A percentile compares a stretch with the other conserved stretches of the same genome.
Conservation (phyloP, 2,888 invertebrate genomes). For the Tiphia femorata region DNA sequence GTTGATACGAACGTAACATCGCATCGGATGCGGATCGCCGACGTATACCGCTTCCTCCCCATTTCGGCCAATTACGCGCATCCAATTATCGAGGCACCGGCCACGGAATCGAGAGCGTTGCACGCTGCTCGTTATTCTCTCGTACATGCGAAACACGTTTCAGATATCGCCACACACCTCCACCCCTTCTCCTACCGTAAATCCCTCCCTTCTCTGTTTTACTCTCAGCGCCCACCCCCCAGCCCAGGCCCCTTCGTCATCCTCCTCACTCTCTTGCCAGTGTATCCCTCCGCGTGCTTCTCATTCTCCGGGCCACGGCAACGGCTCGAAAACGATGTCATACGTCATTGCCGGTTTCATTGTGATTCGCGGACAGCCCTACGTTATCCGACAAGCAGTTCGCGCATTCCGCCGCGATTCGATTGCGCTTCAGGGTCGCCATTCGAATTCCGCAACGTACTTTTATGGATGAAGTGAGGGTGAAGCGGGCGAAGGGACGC, state of each 20-base stretch:
- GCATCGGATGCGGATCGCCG: conserved; percentile 21
- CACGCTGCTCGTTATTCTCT: conserved; percentile 50
- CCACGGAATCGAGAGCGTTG: conserved; percentile 34
- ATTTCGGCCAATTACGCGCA: conserved; percentile 57
- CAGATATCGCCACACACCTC: conserved; percentile 54
- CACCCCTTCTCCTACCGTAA: too few relatives aligned
- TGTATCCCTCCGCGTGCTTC: conserved; percentile 50
- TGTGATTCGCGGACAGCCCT: conserved; percentile 35
- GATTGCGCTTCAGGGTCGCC: conserved; percentile 28
- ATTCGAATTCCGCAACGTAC: too few relatives aligned
- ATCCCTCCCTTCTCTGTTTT: too few relatives aligned
- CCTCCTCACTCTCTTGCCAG: too few relatives aligned
- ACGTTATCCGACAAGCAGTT: conserved; percentile 20
- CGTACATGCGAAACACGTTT: conserved; percentile 49
- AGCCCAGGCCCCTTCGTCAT: too few relatives aligned
- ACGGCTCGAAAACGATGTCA: conserved; percentile 37
- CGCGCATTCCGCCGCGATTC: conserved; percentile 32
- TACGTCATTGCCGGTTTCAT: conserved; percentile 50
- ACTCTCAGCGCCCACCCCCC: too few relatives aligned
- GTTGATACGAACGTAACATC: conserved; percentile 13
- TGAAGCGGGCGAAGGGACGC: too few relatives aligned
- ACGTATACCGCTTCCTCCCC: conserved; percentile 30
- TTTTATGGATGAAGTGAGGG: too few relatives aligned
- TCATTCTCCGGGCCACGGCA: conserved; percentile 45
- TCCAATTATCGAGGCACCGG: conserved; percentile 53